phyloP scores from a whole-genome alignment of 2,113 vertebrate genomes.

The Oryzias celebensis region DNA sequence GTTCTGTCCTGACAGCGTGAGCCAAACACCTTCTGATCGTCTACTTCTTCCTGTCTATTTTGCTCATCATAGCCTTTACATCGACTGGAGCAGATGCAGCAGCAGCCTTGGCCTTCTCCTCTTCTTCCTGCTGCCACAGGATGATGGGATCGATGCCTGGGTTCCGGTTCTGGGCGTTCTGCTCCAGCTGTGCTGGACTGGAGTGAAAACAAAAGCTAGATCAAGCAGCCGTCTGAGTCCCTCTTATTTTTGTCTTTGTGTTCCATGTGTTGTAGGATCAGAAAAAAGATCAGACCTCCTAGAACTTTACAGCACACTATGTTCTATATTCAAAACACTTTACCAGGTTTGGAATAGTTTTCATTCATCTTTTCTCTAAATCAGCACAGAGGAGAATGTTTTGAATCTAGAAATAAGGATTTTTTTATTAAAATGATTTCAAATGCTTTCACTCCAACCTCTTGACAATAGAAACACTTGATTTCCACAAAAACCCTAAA shows the following conservation, averaged over 20 bases:
- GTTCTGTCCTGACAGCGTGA: not conserved
- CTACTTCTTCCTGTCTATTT: conserved; percentile 87
- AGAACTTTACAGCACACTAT: too few relatives aligned
- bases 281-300: too few relatives aligned
- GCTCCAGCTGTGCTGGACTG: conserved; percentile 78
- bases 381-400: too few relatives aligned
- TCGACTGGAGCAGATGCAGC: conserved; percentile 80
- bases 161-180: conserved; percentile 80
- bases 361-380: too few relatives aligned
- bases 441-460: too few relatives aligned
- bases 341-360: too few relatives aligned
- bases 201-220: conserved; percentile 1
- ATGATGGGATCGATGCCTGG: conserved; percentile 87
- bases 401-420: too few relatives aligned
- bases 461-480: too few relatives aligned
- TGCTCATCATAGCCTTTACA: conserved; percentile 97
- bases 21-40: too few relatives aligned
- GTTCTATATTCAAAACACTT: too few relatives aligned
- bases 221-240: not conserved
- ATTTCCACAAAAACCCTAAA: too few relatives aligned
- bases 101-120: conserved; percentile 84
- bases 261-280: not conserved
- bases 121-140: conserved; percentile 87
- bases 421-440: too few relatives aligned
- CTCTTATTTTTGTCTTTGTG: not conserved